Evolutionary conservation across 2,797 vertebrate genomes (phyloP), one percentile per base, ranked within the genome.

Genomic region (Threskiornis aethiopicus): DNA sequence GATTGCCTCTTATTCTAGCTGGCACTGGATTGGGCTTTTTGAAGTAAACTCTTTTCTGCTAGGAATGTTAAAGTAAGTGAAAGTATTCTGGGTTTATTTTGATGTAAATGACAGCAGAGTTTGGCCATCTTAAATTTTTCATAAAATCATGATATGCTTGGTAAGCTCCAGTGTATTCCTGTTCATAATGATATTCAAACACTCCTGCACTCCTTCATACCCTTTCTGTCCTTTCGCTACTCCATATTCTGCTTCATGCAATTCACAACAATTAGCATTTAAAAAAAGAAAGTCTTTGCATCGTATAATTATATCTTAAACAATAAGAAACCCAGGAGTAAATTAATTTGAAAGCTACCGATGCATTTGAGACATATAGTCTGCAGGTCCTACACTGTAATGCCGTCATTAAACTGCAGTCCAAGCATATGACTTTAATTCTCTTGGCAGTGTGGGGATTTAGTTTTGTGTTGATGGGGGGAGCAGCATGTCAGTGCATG

Each of bases 291-390:
- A 62, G 22, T 31, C 37, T 95, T 96, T 92, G 19, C 14, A 84
- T 66, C 49, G 73, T 51, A 52, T 83, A 95, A 91, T 73, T 96
- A 9, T 64, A 71, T 85, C 46, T 89, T 88, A 93, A 95, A 90
- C 49, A 90, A 79, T 57, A 96, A 90, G 73, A 97, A 97, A 84
- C 58, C 57, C 24, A 89, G 76, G 49, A 91, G 65, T 76, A 97
- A 96, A 96, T 87, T 94, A 91, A 96, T 96, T 95, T 93, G 35
- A 87, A 94, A 85, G 59, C 18, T 88, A 86, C 10, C 83, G 83
- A 85, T 78, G 44, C 52, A 77, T 73, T 86, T 75, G 16, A 26
- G 81, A 55, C 89, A 21, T 78, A 51, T 20, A 44, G 87, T 87
- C 61, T 71, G 37, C 75, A 51, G 39, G 24, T 79, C 49, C 94